A percentile compares a stretch with the other conserved stretches of the same genome.
phyloP scores from a whole-genome alignment of 2,797 vertebrate genomes.

The Poecile montanus region DNA sequence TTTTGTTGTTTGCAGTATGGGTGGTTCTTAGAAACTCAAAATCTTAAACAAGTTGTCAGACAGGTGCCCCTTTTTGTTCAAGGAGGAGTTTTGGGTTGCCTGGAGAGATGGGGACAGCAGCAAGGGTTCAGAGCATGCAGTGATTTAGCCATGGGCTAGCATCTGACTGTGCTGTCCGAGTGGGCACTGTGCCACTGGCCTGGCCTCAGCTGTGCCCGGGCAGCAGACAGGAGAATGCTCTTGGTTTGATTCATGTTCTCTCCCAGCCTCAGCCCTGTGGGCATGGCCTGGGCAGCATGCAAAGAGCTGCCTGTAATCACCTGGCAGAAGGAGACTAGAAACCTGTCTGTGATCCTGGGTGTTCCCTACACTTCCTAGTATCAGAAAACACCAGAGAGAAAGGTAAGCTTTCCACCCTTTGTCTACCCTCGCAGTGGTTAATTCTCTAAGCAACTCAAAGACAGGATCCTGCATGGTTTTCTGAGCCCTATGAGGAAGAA shows the following conservation, averaged over 20 bases:
- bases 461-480: neutral
- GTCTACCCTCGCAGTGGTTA: neutral
- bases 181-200: neutral
- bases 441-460: neutral
- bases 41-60: neutral
- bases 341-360: neutral
- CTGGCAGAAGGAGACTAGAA: neutral
- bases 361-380: neutral
- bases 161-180: neutral
- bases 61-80: neutral
- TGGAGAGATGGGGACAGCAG: neutral
- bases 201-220: neutral
- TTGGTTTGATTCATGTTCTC: neutral
- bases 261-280: neutral
- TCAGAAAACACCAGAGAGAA: neutral
- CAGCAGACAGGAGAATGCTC: neutral
- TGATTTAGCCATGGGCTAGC: fast-evolving
- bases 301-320: neutral
- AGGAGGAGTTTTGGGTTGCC: neutral
- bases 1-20: neutral
- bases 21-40: neutral
- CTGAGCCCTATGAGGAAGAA: neutral
- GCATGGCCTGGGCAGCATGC: neutral
- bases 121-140: neutral
- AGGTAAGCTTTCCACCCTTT: neutral